Evolutionary conservation across 2,888 invertebrate genomes (phyloP), one percentile per base, ranked within the genome.

Genomic region (Drosophila greeni): DNA sequence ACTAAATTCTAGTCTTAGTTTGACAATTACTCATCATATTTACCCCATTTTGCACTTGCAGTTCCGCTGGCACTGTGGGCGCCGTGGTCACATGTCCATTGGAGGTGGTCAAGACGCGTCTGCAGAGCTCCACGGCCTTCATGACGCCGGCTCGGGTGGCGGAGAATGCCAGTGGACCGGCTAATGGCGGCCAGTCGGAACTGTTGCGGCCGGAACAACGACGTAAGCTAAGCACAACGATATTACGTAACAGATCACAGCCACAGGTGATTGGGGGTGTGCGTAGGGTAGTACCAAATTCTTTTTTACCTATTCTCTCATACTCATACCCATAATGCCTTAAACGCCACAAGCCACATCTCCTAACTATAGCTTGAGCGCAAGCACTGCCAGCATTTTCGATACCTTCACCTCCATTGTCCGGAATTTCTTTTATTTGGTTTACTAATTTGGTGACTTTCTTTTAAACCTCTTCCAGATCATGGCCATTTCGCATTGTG

Each of bases 31-130:
- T 57, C 51, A 61, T 47, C 31, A 9, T 29, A 29, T 9, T 29
- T 29, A 9, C 26, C 20, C 7, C n/a, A 59, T 65, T 74, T 78
- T 64, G 67, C 11, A 16, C n/a, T 65, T 90, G 26, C 90, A 98
- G 98, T 87, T 93, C 96, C 89, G 99, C 97, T 72, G 99, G 99
- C 71, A 99, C 98, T 54, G 95, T 96, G 47, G 98, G 98, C 55
- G 98, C 98, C 18, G 96, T 99, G 75, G 94, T 97, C 73, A 99
- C 99, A 86, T 98, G 98, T 89, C 99, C 99, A 12, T 90, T 99
- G 83, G 99, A 99, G 91, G 98, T 99, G 75, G 97, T 99, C 45
- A 99, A 99, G 90, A 98, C 98, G 12, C 93, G 99, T 29, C 92
- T 98, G 75, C 99, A 99, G 89, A 98, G 98, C 24, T 98, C 98